Evolutionary conservation across 1,140 invertebrate genomes (phyloP), one percentile per base, ranked within the genome.

Genomic region (Pectinophora gossypiella): DNA sequence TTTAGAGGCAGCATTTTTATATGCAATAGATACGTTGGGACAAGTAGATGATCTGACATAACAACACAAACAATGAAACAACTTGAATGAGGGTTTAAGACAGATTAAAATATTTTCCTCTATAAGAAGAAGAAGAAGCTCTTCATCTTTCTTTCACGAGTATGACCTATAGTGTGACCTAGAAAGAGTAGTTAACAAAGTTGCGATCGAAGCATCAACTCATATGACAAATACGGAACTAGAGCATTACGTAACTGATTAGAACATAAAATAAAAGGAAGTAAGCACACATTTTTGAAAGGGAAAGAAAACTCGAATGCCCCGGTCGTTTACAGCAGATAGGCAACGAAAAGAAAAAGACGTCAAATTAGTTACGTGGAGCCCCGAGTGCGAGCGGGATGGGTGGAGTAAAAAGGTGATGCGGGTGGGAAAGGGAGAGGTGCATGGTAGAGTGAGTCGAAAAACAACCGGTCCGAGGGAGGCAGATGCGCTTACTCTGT

Each of bases 281-380:
- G 12, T 44, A 56, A 61, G 22, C 55, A 58, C 19, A 59, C 12
- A 48, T 53, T 64, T 67, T 61, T 54, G 50, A 68, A 55, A 65
- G 54, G 52, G 53, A 56, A 59, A 61, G 60, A 64, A 63, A 59
- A 59, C 51, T 64, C 56, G 40, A 61, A 59, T 56, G 45, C 51
- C 9, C 56, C 48, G 51, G 55, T 57, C 60, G 60, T 66, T 67
- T 69, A 55, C 59, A 68, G 57, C 59, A 72, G 67, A 78, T 82
- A 79, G 72, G 57, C 64, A 76, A 77, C 64, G 64, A 73, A 59
- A 74, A 76, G 88, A 89, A 85, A 89, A 83, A 89, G 80, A 88
- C 76, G 77, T 85, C 87, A 89, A 89, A 89, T 89, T 87, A 88
- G 87, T 88, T 87, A 76, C 84, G 74, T 84, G 74, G 78, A 56